A percentile compares a stretch with the other conserved stretches of the same genome.
Evolutionary conservation across 1,140 invertebrate genomes (phyloP).

Genomic region (Ips nitidus): DNA sequence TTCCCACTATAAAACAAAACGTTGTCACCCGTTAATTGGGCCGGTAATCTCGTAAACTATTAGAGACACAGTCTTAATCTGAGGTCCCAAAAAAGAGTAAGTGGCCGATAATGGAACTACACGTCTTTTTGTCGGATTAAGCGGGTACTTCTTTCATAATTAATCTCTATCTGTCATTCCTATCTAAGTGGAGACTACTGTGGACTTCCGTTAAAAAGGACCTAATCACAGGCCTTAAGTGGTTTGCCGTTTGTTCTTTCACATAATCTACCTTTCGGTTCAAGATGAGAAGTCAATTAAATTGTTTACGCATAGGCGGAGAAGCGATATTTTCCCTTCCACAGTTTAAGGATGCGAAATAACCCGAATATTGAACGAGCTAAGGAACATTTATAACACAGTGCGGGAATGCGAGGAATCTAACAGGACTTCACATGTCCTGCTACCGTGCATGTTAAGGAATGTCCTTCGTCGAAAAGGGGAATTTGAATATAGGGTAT

Average conservation of each 20-base stretch:
- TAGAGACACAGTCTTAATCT: constrained; percentile 27
- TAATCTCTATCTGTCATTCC: constrained; percentile 35
- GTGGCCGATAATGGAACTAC: constrained; percentile 31
- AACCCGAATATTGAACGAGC: constrained; percentile 19
- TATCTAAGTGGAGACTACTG: constrained; percentile 30
- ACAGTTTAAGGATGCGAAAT: constrained; percentile 8
- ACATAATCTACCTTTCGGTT: constrained; percentile 33
- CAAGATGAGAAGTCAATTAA: constrained; percentile 36
- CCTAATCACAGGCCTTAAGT: constrained; percentile 33
- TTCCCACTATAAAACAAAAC: constrained; percentile 33
- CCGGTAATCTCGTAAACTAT: constrained; percentile 33
- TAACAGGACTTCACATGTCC: constrained; percentile 35
- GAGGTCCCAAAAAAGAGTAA: constrained; percentile 16
- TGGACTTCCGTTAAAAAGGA: constrained; percentile 35
- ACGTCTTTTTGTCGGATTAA: constrained; percentile 33
- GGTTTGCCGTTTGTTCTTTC: constrained; percentile 29
- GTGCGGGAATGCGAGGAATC: constrained; percentile 28
- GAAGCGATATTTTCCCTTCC: not conserved
- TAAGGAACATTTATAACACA: constrained; percentile 29
- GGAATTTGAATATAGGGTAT: constrained; percentile 36
- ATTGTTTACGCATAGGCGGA: constrained; percentile 14
- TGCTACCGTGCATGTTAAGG: constrained; percentile 29
- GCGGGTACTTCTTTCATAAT: constrained; percentile 35
- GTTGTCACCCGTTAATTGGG: constrained; percentile 30
- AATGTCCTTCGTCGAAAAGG: constrained; percentile 4